Conservation (phyloP, 2,797 vertebrate genomes). For the Varecia variegata region DNA sequence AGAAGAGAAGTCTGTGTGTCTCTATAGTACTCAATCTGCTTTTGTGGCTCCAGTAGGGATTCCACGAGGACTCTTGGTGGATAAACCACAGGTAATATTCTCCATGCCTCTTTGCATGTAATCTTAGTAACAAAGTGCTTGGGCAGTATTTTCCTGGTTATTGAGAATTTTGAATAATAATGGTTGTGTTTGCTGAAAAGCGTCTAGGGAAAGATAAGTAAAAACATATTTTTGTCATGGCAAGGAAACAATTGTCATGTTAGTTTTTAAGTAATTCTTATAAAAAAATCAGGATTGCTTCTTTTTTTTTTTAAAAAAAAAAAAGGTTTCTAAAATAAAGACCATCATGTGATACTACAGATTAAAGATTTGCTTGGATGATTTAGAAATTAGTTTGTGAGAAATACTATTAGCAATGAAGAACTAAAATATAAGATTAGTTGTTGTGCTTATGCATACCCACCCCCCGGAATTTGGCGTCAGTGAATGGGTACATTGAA, state of each 20-base stretch:
- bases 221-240: slow-evolving; percentile 11
- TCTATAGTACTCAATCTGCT: neutral
- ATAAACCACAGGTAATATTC: neutral
- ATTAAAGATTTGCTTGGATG: slow-evolving; percentile 8
- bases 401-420: neutral
- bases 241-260: slow-evolving; percentile 23
- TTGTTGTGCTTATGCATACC: neutral
- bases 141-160: slow-evolving; percentile 52
- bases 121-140: slow-evolving; percentile 4
- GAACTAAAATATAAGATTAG: neutral
- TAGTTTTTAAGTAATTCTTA: slow-evolving; percentile 30
- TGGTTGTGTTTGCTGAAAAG: slow-evolving; percentile 31
- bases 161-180: slow-evolving; percentile 46
- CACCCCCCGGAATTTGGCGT: neutral
- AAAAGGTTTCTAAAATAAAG: slow-evolving; percentile 30
- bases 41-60: slow-evolving; percentile 26
- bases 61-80: neutral
- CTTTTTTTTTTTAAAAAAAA: neutral
- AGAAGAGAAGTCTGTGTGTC: neutral
- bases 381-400: neutral
- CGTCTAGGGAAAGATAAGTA: slow-evolving; percentile 25
- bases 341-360: neutral
- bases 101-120: neutral
- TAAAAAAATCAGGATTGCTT: slow-evolving; percentile 3
- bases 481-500: neutral